These are phyloP conservation scores for Oreochromis grahami DNA, from an alignment of 2,797 vertebrate genomes.

Conservation along the genomic window DNA sequence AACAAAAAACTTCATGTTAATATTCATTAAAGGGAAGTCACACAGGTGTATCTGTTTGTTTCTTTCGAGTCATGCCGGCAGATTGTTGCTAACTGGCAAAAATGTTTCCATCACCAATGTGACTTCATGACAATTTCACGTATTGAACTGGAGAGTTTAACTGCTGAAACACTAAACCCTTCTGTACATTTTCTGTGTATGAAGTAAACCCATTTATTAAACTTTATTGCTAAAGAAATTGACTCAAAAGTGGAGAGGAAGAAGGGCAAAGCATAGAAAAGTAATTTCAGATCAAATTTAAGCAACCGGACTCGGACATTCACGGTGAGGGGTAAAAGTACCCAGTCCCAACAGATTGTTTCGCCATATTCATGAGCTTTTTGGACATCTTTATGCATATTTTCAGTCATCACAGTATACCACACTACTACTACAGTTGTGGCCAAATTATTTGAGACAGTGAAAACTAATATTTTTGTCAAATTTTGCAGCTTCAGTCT, in stretches of 20 bases:
- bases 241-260: not conserved
- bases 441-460: not conserved
- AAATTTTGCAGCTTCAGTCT: not conserved
- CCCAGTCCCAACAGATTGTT: not conserved
- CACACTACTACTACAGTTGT: not conserved
- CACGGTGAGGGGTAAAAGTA: accelerated
- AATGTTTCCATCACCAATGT: not conserved
- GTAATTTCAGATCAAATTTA: not conserved
- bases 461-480: no score
- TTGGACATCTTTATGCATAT: not conserved
- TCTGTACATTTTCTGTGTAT: not conserved
- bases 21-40: not conserved
- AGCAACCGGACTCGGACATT: not conserved
- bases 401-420: not conserved
- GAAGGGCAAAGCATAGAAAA: accelerated
- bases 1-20: not conserved
- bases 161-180: not conserved
- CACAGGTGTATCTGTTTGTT: not conserved
- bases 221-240: not conserved
- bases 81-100: not conserved
- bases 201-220: not conserved
- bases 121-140: not conserved
- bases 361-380: not conserved
- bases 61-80: not conserved
- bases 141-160: not conserved